Evolutionary conservation across 2,888 invertebrate species (phyloP).

Genomic region (Andrena hattorfiana): DNA sequence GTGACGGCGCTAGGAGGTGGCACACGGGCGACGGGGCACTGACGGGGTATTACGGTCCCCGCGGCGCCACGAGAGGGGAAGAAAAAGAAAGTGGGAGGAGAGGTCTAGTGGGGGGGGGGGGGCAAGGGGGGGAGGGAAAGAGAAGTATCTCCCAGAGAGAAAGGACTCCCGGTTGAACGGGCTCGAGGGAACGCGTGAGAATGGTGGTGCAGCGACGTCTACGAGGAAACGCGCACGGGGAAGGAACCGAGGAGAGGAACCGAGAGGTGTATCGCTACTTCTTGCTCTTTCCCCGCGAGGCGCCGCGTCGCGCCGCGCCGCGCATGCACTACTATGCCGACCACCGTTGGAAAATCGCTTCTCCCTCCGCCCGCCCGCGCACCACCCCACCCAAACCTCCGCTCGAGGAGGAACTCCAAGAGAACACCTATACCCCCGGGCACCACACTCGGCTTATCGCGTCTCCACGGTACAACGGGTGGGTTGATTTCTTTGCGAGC

Average conservation of each 20-base stretch:
- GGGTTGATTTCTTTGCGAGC: constrained; percentile 25
- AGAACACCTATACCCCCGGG: constrained; percentile 43
- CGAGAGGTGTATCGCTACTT: constrained; percentile 35
- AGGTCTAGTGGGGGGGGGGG: neutral
- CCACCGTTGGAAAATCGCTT: constrained; percentile 50
- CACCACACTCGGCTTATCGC: constrained; percentile 38
- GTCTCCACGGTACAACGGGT: neutral
- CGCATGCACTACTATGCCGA: constrained; percentile 63
- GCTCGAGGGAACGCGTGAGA: neutral
- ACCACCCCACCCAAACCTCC: constrained; percentile 6
- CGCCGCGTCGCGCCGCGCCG: constrained; percentile 55
- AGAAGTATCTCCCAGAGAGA: neutral
- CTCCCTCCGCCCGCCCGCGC: constrained; percentile 26
- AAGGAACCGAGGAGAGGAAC: constrained; percentile 39
- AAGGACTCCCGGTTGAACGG: constrained; percentile 21
- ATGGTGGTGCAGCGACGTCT: neutral
- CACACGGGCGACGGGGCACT: neutral
- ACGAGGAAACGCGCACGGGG: constrained; percentile 11
- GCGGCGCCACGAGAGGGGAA: neutral
- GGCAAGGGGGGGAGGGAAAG: constrained; percentile 1
- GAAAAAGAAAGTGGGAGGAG: neutral
- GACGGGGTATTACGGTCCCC: neutral
- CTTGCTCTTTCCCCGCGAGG: constrained; percentile 53
- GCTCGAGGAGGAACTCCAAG: neutral
- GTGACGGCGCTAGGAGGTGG: neutral